phyloP scores from a whole-genome alignment of 2,113 vertebrate genomes.

The Pithys albifrons region DNA sequence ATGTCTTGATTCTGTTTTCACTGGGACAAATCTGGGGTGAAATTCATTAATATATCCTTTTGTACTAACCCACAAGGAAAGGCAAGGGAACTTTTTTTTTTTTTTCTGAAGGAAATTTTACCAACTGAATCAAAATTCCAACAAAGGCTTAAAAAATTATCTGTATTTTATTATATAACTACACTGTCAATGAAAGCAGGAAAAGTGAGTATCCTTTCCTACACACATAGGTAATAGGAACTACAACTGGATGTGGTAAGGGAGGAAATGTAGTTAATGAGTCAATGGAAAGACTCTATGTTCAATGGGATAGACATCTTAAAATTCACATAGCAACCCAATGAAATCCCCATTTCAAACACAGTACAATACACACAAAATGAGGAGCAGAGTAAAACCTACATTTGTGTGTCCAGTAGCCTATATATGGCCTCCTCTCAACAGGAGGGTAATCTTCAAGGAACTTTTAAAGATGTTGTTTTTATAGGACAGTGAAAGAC shows the following conservation, averaged over 20 bases:
- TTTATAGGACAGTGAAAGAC: background rate
- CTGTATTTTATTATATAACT: background rate
- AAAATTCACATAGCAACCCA: background rate
- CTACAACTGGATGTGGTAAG: background rate
- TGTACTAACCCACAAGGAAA: background rate
- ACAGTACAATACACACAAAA: background rate
- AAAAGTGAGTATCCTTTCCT: background rate
- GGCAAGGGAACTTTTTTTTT: fast-evolving
- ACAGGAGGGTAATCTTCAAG: background rate
- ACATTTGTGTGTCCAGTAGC: background rate
- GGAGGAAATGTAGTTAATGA: background rate
- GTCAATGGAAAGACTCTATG: background rate
- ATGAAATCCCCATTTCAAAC: background rate
- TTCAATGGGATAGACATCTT: background rate
- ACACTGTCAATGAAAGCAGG: background rate
- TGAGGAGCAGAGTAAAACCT: background rate
- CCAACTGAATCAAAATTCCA: background rate
- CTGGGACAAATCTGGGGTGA: background rate
- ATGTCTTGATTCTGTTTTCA: background rate
- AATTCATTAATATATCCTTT: background rate
- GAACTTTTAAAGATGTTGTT: background rate
- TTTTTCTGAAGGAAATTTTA: background rate
- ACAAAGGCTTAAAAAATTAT: background rate
- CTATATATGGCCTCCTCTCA: background rate
- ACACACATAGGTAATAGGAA: background rate